A percentile compares a stretch with the other conserved stretches of the same genome.
Conservation (phyloP, 2,888 invertebrate species). For the Trachelus iudaicus region DNA sequence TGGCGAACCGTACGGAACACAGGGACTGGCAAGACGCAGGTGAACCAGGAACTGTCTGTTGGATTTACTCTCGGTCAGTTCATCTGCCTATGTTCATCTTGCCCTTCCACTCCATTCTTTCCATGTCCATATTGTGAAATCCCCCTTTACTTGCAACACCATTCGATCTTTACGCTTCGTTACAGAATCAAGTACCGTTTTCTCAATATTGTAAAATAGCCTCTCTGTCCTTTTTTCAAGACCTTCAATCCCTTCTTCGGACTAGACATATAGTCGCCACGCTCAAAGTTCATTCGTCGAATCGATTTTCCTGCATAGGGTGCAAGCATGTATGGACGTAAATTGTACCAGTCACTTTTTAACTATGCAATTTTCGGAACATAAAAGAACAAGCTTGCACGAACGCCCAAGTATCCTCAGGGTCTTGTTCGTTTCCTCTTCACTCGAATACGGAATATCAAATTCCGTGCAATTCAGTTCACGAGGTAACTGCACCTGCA, state of each 20-base stretch:
- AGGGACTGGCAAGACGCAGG: constrained; percentile 41
- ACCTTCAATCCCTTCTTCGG: neutral
- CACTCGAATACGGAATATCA: neutral
- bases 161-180: constrained; percentile 3
- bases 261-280: neutral
- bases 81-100: constrained; percentile 23
- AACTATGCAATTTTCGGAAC: neutral
- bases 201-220: neutral
- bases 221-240: neutral
- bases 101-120: constrained; percentile 26
- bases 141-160: neutral
- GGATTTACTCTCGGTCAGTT: constrained; percentile 1
- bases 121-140: neutral
- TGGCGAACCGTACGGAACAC: constrained; percentile 35
- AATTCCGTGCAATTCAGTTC: neutral
- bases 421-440: no score
- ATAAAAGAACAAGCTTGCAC: neutral
- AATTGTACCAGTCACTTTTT: neutral
- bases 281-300: neutral
- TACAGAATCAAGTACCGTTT: neutral
- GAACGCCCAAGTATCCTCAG: neutral
- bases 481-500: neutral
- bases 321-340: neutral
- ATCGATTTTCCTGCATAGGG: neutral
- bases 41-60: constrained; percentile 55